These are phyloP conservation scores for Iguana delicatissima DNA, from an alignment of 2,797 vertebrate species.

Conservation along the genomic window DNA sequence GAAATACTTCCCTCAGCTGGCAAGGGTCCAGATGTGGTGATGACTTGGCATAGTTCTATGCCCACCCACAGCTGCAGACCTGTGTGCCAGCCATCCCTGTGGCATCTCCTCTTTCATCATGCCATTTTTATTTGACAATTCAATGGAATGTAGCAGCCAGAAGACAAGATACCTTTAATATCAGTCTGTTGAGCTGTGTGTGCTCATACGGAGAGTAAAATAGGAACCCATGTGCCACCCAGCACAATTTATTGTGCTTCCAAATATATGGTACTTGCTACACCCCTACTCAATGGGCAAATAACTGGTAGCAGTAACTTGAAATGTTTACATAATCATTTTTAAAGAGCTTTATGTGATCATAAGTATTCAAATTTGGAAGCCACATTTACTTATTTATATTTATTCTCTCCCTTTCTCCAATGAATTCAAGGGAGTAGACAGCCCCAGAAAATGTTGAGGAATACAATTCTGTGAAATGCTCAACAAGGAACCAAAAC, in stretches of 20 bases:
- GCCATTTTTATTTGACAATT: neutral
- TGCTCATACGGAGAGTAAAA: neutral
- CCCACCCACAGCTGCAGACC: neutral
- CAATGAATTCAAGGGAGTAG: neutral
- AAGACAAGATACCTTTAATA: neutral
- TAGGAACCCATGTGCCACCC: neutral
- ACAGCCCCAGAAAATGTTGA: neutral
- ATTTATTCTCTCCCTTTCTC: no score
- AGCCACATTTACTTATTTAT: no score
- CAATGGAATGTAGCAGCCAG: neutral
- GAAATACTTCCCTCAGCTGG: neutral
- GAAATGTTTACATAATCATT: neutral
- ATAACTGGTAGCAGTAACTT: neutral
- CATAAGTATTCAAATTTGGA: neutral
- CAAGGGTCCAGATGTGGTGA: neutral
- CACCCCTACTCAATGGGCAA: neutral
- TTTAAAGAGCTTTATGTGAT: neutral
- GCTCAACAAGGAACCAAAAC: no score
- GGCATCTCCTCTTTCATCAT: neutral
- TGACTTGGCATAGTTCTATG: neutral
- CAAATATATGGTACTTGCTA: neutral
- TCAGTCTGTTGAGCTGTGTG: neutral
- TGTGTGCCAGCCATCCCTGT: neutral
- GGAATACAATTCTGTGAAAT: neutral
- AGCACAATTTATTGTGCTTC: neutral